Conservation (phyloP, 64 coral and sea anemone genomes). For the Actinia tenebrosa region DNA sequence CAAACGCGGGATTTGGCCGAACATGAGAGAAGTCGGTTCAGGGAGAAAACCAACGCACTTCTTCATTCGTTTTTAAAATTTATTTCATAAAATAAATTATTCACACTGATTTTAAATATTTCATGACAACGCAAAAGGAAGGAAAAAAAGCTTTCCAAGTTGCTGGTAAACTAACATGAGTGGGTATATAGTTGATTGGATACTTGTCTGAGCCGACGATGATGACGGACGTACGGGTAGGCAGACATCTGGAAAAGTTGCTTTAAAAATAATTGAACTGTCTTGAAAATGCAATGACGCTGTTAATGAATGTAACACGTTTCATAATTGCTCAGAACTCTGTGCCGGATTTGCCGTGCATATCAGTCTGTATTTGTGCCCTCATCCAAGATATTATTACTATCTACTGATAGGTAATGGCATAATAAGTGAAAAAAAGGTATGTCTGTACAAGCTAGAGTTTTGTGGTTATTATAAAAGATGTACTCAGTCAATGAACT, state of each 20-base stretch:
- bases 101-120: too few species aligned
- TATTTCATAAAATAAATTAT: too few species aligned
- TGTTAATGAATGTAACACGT: constrained; percentile 14
- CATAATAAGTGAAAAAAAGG: background rate
- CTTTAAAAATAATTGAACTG: constrained; percentile 15
- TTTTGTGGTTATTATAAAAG: background rate
- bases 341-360: background rate
- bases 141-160: too few species aligned
- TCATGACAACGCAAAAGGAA: too few species aligned
- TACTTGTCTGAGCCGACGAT: background rate
- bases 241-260: constrained; percentile 18
- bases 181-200: too few species aligned
- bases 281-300: constrained; percentile 1
- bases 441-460: background rate
- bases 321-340: background rate
- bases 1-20: too few species aligned
- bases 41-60: too few species aligned
- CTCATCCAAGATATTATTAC: background rate
- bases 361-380: background rate
- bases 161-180: too few species aligned
- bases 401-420: background rate
- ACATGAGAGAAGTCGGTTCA: too few species aligned
- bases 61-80: too few species aligned
- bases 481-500: background rate
- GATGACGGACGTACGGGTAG: background rate